Evolutionary conservation across 2,888 invertebrate species (phyloP), one percentile per base, ranked within the genome.

Genomic region (Imbricaverruca yamaguchii): DNA sequence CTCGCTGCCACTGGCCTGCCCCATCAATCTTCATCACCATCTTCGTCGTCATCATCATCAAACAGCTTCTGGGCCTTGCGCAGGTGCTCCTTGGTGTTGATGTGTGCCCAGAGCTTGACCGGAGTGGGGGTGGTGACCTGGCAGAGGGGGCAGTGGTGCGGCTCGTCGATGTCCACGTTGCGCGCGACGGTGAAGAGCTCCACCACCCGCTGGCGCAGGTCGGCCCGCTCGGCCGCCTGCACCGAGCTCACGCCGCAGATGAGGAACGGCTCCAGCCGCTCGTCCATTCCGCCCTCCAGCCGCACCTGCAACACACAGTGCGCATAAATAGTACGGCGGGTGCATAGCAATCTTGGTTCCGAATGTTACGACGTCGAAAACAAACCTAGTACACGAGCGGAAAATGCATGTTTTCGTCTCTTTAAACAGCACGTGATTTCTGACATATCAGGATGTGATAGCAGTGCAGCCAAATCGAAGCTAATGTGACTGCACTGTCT

Each of bases 101-200:
- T 55, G 74, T 74, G 74, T 9, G 6, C 21, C 53, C 53, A 18
- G 21, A 74, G 55, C 18, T 9, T 10, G 53, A 21, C 21, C 74
- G 74, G 74, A 9, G 53, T 74, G 21, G 74, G 74, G 21, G 21
- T 21, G 10, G 74, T 55, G 53, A 74, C 55, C 18, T 74, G 55
- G 53, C 74, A 74, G 15, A 74, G 55, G 9, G 53, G 53, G 21
- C 74, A 74, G 55, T 55, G 11, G 74, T 74, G 74, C 21, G 74
- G 74, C 53, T 74, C 55, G 21, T 53, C 10, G 21, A 10, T 55
- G 21, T 74, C 55, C 1, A 8, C 21, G 74, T 55, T 55, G 18
- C 74, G 55, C 74, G 74, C 74, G 55, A 9, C 15, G 18, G 53
- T 21, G 74, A 74, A 74, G 55, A 74, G 74, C 74, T 53, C 74